Conservation (phyloP, 1,140 invertebrate species). For the Physella acuta region DNA sequence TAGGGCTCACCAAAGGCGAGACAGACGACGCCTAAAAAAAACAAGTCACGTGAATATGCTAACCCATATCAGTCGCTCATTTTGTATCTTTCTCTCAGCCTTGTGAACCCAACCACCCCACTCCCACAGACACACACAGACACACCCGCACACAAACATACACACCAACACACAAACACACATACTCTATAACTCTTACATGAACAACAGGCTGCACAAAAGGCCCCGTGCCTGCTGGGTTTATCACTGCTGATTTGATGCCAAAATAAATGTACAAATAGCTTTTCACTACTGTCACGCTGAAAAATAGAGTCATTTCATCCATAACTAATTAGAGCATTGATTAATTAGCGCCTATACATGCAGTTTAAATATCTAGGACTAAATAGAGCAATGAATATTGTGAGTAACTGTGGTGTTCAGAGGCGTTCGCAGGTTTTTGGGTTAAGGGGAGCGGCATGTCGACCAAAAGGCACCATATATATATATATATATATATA, state of each 20-base stretch:
- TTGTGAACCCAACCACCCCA: too few species aligned
- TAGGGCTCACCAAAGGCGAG: background rate
- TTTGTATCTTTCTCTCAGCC: background rate
- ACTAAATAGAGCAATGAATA: too few species aligned
- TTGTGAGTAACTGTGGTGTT: too few species aligned
- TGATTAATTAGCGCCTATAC: too few species aligned
- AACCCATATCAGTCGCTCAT: background rate
- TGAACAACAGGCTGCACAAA: background rate
- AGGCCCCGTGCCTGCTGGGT: background rate
- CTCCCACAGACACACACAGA: background rate
- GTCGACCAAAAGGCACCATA: too few species aligned
- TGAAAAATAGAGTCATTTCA: too few species aligned
- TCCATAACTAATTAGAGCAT: too few species aligned
- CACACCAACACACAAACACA: slow-evolving; percentile 2
- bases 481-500: too few species aligned
- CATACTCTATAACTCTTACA: background rate
- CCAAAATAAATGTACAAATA: background rate
- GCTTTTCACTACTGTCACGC: slow-evolving; percentile 7
- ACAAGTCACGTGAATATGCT: background rate
- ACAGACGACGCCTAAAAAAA: background rate
- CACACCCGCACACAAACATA: background rate
- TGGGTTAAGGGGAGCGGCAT: too few species aligned
- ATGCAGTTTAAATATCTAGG: too few species aligned
- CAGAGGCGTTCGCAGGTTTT: too few species aligned
- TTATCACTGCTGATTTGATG: background rate